Percentiles rank a stretch among this genome's conserved stretches.
Conservation (phyloP, 2,113 vertebrate genomes). For the Castor canadensis region DNA sequence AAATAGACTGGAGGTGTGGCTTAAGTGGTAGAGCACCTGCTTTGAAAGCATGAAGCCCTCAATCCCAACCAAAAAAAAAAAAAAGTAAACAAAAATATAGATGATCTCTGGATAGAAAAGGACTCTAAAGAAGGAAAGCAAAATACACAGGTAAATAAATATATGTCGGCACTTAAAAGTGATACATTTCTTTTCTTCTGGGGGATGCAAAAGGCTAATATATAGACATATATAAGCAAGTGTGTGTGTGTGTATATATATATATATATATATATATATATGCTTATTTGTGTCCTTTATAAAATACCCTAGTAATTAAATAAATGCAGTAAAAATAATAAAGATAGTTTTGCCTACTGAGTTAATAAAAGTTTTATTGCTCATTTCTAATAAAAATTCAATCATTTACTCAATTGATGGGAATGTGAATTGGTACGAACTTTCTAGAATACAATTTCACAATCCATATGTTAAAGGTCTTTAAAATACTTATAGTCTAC, state of each 20-base stretch:
- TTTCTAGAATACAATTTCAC: constrained; percentile 42
- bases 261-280: background rate
- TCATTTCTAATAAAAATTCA: constrained; percentile 12
- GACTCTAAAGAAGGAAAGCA: background rate
- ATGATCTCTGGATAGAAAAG: background rate
- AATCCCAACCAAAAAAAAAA: too few relatives aligned
- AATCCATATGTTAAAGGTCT: background rate
- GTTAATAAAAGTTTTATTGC: constrained; percentile 33
- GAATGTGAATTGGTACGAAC: constrained; percentile 21
- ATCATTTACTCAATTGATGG: background rate
- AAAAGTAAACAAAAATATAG: too few relatives aligned
- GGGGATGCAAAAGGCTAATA: background rate
- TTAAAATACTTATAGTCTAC: constrained; percentile 33
- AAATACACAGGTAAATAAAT: background rate
- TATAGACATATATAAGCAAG: too few relatives aligned
- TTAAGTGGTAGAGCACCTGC: too few relatives aligned
- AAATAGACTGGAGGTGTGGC: too few relatives aligned
- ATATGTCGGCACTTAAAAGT: background rate
- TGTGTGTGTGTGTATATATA: too few relatives aligned
- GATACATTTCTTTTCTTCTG: background rate
- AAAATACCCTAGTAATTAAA: constrained; percentile 9
- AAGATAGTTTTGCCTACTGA: background rate
- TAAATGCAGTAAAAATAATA: background rate
- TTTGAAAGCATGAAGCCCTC: too few relatives aligned
- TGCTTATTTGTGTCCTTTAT: background rate